Conservation (phyloP, 2,888 invertebrate species). For the Lycaena phlaeas region DNA sequence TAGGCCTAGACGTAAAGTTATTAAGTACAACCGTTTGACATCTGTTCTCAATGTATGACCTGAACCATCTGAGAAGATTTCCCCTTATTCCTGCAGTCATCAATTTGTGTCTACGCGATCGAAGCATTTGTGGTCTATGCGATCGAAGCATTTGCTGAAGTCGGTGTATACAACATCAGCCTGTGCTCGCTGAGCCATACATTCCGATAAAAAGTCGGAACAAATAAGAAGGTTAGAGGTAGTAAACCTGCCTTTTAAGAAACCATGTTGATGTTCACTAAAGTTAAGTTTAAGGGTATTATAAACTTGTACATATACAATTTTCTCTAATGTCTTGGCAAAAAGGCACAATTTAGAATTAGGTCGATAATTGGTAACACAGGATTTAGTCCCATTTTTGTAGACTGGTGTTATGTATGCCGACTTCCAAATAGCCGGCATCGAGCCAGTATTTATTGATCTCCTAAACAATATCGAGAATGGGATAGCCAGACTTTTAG, state of each 20-base stretch:
- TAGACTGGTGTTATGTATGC: not conserved
- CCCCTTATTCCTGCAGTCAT: not conserved
- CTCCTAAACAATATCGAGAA: too few species aligned
- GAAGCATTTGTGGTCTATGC: not conserved
- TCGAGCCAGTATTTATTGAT: not conserved
- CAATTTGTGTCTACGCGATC: not conserved
- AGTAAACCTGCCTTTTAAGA: not conserved
- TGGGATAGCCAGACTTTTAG: too few species aligned
- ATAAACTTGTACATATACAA: not conserved
- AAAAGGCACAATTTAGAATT: too few species aligned
- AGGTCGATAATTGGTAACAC: not conserved
- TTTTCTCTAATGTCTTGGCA: not conserved
- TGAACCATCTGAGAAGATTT: conserved; percentile 2
- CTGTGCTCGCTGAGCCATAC: not conserved
- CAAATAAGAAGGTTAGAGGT: not conserved
- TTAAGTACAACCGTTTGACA: conserved; percentile 10
- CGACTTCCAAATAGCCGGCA: not conserved
- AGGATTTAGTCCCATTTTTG: not conserved
- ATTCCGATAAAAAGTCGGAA: not conserved
- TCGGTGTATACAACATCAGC: conserved; percentile 5
- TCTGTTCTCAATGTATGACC: not conserved
- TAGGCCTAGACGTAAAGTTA: conserved; percentile 6
- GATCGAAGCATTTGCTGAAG: not conserved
- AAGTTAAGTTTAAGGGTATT: not conserved
- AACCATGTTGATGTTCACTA: not conserved